These are phyloP conservation scores for Paralichthys olivaceus DNA, from an alignment of 2,113 vertebrate genomes.

Conservation along the genomic window DNA sequence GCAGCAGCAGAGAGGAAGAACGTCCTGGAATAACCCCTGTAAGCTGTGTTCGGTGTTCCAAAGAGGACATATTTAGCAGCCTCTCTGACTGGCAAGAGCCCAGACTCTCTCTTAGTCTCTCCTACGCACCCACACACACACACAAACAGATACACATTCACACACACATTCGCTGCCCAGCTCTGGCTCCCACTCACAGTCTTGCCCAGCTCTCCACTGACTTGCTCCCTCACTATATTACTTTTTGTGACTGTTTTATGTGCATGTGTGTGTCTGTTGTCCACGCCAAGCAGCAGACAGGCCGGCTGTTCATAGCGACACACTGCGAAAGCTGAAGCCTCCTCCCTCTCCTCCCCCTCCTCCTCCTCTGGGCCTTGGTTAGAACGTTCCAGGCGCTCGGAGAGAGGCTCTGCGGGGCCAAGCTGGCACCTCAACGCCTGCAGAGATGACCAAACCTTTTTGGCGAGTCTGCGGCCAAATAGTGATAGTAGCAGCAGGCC, in stretches of 20 bases:
- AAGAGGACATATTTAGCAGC: conserved; percentile 66
- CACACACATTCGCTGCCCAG: conserved; percentile 22
- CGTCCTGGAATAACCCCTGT: conserved; percentile 61
- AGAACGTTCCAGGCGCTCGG: conserved; percentile 56
- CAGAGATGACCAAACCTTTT: conserved; percentile 45
- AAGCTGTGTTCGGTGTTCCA: conserved; percentile 43
- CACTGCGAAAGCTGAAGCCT: conserved; percentile 39
- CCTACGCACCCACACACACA: conserved; percentile 8
- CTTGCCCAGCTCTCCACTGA: conserved; percentile 34
- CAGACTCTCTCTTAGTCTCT: conserved; percentile 38
- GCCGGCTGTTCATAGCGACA: conserved; percentile 60
- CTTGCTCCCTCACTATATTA: conserved; percentile 35
- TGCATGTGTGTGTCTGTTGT: conserved; percentile 20
- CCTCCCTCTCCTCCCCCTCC: conserved; percentile 22
- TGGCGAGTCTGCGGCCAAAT: conserved; percentile 25
- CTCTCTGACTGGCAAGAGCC: conserved; percentile 48
- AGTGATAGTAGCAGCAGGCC: conserved; percentile 37
- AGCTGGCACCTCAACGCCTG: conserved; percentile 48
- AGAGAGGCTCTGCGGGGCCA: conserved; percentile 45
- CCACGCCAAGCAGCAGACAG: conserved; percentile 80
- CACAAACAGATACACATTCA: conserved; percentile 2
- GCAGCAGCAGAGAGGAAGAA: conserved; percentile 32
- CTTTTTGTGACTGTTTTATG: conserved; percentile 33
- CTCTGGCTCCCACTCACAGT: conserved; percentile 31
- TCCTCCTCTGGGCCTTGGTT: conserved; percentile 32